Evolutionary conservation across 2,113 vertebrate species (phyloP), one percentile per base, ranked within the genome.

Genomic region (Ramphastos sulfuratus): DNA sequence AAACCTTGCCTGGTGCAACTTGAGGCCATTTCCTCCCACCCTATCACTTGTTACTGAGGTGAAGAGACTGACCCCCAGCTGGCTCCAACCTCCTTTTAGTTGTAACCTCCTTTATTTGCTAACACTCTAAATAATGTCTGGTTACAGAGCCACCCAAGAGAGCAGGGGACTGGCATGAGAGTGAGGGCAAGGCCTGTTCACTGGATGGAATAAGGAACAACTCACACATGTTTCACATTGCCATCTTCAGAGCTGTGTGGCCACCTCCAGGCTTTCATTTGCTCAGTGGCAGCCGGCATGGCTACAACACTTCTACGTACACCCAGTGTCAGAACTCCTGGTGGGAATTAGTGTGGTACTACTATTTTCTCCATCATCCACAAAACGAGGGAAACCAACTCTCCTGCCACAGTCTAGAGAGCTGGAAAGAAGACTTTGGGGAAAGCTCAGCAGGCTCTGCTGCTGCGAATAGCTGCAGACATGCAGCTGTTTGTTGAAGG

Each of bases 151-250:
- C 70, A 52, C 50, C 31, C 9, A 2, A 23, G 33, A 89, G 44
- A 72, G 33, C 71, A 75, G 31, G 5, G 46, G 24, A 15, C 71
- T 71, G 61, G 71, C 64, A 46, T 1, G 20, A 75, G 75, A 52
- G 85, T 46, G 59, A 48, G 44, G 77, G 66, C 60, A 69, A 50
- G 58, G 42, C 61, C 35, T 30, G 48, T 52, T 33, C 52, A 46
- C 92, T 54, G 80, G 76, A 77, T 52, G 12, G 73, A 72, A 33
- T 44, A 65, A 90, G 70, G 74, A 85, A 60, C 33, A 81, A 70
- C 61, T 52, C 65, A 67, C 65, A 19, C 2, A 0, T 31, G 28
- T 21, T 71, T 42, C 70, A n/a, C 14, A 10, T 7, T 39, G 39
- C 23, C 44, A 20, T n/a, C 63, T 69, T 48, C 63, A 55, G 52